Percentiles rank a stretch among this genome's conserved stretches.
These are phyloP conservation scores for Phaethon lepturus DNA, from an alignment of 2,113 vertebrate genomes.

Conservation along the genomic window DNA sequence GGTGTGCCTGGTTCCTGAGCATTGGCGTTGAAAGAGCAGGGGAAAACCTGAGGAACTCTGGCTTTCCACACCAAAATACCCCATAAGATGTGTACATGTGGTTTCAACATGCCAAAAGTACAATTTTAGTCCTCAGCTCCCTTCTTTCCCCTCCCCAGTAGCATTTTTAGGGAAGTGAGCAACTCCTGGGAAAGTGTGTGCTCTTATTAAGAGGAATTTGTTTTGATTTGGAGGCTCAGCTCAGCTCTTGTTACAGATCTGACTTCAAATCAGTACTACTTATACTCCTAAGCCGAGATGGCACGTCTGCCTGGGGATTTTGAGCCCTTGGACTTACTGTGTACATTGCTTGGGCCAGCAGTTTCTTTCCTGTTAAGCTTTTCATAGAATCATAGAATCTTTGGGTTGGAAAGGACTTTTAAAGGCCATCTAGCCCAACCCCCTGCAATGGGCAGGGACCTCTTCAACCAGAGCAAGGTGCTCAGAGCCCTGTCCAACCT, in stretches of 20 bases:
- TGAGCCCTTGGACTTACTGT: not conserved
- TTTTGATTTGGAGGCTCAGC: fast-evolving
- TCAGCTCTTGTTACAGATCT: not conserved
- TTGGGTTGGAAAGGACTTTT: no score
- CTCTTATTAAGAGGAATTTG: not conserved
- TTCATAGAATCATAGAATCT: no score
- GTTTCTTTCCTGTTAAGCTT: not conserved
- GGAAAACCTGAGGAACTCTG: not conserved
- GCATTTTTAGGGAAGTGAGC: not conserved
- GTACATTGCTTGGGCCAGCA: fast-evolving
- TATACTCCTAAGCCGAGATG: not conserved
- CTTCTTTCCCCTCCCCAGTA: not conserved
- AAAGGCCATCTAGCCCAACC: no score
- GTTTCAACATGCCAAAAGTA: not conserved
- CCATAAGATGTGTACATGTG: not conserved
- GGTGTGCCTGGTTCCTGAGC: not conserved
- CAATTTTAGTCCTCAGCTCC: not conserved
- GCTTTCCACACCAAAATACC: not conserved
- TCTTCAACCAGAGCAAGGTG: no score
- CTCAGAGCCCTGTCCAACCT: no score
- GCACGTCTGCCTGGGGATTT: not conserved
- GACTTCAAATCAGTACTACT: not conserved
- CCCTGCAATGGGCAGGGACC: no score
- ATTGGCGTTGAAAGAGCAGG: not conserved
- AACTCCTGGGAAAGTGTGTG: not conserved